Evolutionary conservation across 2,797 vertebrate species (phyloP).

Genomic region (Sciurus carolinensis): DNA sequence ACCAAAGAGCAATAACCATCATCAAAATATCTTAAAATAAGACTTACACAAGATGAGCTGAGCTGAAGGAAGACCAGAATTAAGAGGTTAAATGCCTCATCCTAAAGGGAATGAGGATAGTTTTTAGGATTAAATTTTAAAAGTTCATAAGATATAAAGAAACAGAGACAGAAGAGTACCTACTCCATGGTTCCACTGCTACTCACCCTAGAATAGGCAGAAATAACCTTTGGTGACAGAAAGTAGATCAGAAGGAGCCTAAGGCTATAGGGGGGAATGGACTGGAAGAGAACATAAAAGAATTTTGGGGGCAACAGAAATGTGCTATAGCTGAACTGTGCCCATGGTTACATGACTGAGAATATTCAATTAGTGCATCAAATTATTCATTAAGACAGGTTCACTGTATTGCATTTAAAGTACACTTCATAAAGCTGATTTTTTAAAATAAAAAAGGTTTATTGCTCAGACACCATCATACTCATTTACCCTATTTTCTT

Average conservation of each 20-base stretch:
- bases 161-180: neutral
- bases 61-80: constrained; percentile 29
- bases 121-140: constrained; percentile 37
- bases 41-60: neutral
- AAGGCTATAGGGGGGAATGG: neutral
- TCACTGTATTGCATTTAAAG: neutral
- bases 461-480: neutral
- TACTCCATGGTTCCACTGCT: neutral
- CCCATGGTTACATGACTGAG: neutral
- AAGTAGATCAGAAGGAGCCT: constrained; percentile 16
- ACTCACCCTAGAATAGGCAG: neutral
- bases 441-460: neutral
- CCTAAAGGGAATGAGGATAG: neutral
- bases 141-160: neutral
- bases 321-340: neutral
- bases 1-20: neutral
- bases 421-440: neutral
- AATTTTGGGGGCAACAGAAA: neutral
- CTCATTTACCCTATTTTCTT: neutral
- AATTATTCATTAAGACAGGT: constrained; percentile 2
- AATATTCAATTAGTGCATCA: neutral
- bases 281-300: neutral
- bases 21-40: constrained; percentile 67
- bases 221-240: constrained; percentile 15
- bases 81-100: constrained; percentile 30